These are phyloP conservation scores for Creontiades dilutus DNA, from an alignment of 2,888 invertebrate species.

Conservation along the genomic window DNA sequence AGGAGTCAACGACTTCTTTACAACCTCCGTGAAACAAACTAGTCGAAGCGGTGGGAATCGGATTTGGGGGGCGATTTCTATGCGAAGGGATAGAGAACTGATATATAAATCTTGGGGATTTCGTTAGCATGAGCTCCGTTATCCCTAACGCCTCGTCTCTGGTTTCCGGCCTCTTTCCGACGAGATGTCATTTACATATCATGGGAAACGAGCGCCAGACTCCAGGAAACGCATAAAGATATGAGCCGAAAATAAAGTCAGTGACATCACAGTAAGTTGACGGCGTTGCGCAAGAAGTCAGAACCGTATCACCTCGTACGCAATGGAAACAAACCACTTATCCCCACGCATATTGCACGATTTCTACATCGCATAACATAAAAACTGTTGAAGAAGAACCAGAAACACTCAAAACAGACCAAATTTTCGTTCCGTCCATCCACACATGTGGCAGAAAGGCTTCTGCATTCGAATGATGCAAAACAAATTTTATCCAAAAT, in stretches of 20 bases:
- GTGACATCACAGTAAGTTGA: no score
- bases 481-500: no score
- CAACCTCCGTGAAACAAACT: not conserved
- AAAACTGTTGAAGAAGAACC: no score
- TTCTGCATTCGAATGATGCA: no score
- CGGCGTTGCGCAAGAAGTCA: no score
- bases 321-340: no score
- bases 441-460: no score
- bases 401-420: no score
- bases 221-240: not conserved
- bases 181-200: constrained; percentile 1
- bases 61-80: constrained; percentile 1
- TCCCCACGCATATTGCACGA: no score
- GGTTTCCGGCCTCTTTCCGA: not conserved
- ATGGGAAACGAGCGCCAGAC: not conserved
- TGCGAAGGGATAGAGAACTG: not conserved
- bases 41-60: not conserved
- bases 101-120: not conserved
- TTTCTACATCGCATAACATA: no score
- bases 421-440: no score
- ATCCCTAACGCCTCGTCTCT: not conserved
- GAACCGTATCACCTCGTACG: no score
- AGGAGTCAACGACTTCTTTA: not conserved
- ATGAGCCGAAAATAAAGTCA: not conserved
- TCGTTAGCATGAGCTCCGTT: constrained; percentile 23